Base-by-base conservation (phyloP, 2,888 invertebrate species). In the Spodoptera littoralis region DNA sequence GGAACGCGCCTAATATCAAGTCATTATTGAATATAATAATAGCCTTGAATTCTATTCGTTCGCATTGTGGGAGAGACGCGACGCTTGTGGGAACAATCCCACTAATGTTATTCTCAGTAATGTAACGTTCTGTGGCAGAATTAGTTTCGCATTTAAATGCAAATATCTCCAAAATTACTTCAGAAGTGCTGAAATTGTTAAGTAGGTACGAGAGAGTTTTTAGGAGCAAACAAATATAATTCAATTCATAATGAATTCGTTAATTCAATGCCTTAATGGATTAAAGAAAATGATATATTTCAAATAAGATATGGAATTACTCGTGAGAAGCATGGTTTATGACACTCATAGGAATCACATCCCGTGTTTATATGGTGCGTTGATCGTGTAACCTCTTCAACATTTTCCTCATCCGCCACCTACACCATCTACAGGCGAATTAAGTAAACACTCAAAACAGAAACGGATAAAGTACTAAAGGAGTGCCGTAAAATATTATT, bases 401-500 rank as follows among this genome's bases (percentile, higher is more conserved):
- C 22, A 46, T 12, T 46, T 43, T 53, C 24, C 42, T 36, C 36
- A 36, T 52, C 54, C 54, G 8, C 44, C 13, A 22, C 36, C 46
- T 36, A 36, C 36, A 9, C 24, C 51, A 36, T 59, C 47, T 8
- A 36, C 46, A 52, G 65, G 44, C 24, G 68, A 78, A 78, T 76
- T 76, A 76, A 73, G 76, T 59, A 78, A 79, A 76, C 69, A 72
- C 58, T 58, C 65, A 47, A 62, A 74, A 76, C 74, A 73, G 48
- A 76, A 79, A 67, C 60, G 67, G 53, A 79, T 78, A 73, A 78
- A 79, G 69, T 76, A 62, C 72, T 76, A 64, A 73, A 70, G 59
- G 55, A 76, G 65, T 58, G 66, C 54, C 72, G 72, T 78, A 76
- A 78, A 74, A 79, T 78, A 76, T 56, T 76, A 78, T 78, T 78